Percentiles rank a stretch among this genome's conserved stretches.
These are phyloP conservation scores for Cepphus grylle DNA, from an alignment of 2,113 vertebrate species.

Conservation along the genomic window DNA sequence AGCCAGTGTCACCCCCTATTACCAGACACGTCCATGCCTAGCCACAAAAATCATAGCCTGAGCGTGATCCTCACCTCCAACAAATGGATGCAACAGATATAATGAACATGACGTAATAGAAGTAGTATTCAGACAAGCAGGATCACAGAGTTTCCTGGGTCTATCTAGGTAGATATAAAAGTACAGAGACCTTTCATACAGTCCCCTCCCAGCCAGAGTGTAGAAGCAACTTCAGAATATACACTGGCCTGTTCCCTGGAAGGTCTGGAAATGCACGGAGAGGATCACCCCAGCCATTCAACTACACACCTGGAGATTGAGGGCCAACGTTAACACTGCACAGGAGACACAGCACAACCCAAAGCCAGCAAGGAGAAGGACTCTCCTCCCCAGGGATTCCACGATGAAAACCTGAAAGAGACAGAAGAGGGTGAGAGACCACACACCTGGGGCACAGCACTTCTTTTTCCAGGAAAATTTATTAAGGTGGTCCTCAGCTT, in stretches of 20 bases:
- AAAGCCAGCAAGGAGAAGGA: conserved; percentile 87
- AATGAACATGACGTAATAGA: accelerated
- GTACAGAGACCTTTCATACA: neutral
- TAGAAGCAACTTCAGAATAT: neutral
- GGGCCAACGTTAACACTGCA: conserved; percentile 78
- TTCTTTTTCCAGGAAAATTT: neutral
- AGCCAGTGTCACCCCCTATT: neutral
- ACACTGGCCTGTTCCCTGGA: neutral
- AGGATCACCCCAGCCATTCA: neutral
- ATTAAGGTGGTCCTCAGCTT: neutral
- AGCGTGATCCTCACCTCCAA: neutral
- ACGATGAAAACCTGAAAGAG: conserved; percentile 85
- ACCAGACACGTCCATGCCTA: accelerated
- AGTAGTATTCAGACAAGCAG: neutral
- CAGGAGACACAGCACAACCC: conserved; percentile 80
- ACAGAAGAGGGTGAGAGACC: neutral
- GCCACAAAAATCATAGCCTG: neutral
- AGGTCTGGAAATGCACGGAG: neutral
- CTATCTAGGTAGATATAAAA: neutral
- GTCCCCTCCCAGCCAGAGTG: neutral
- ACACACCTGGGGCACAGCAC: neutral
- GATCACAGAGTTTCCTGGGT: neutral
- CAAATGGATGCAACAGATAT: neutral
- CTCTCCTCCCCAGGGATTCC: conserved; percentile 81
- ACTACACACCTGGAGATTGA: conserved; percentile 83